Percentiles rank a stretch among this genome's conserved stretches.
Conservation (phyloP, 2,113 vertebrate genomes). For the Delphinus delphis region DNA sequence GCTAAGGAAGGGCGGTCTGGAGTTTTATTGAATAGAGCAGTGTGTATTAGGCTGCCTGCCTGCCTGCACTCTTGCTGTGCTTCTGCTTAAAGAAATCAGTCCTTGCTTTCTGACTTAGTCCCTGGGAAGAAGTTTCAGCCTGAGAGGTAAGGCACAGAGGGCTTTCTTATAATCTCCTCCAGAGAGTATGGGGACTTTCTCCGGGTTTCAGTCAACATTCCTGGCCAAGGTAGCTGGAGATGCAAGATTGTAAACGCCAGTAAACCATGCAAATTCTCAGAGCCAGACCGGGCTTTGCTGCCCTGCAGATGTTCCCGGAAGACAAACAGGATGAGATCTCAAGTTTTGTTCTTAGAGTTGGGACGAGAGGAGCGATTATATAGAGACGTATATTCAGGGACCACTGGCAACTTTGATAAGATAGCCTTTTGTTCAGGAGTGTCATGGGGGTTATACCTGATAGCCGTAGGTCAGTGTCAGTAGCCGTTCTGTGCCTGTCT, state of each 20-base stretch:
- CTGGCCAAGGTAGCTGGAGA: background rate
- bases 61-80: slow-evolving; percentile 71
- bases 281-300: background rate
- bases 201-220: background rate
- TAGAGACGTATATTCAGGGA: background rate
- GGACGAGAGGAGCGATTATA: background rate
- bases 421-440: slow-evolving; percentile 46
- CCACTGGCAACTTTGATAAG: background rate
- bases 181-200: slow-evolving; percentile 35
- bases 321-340: slow-evolving; percentile 11
- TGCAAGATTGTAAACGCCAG: background rate
- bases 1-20: slow-evolving; percentile 84
- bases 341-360: background rate
- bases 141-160: slow-evolving; percentile 81
- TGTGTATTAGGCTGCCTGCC: slow-evolving; percentile 79
- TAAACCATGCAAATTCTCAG: background rate
- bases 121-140: slow-evolving; percentile 71
- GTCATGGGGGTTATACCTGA: background rate
- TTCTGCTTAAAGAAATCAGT: slow-evolving; percentile 76
- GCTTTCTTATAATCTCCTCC: background rate
- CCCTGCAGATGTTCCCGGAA: slow-evolving; percentile 54
- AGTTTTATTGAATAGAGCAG: slow-evolving; percentile 86
- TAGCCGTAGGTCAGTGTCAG: background rate
- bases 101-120: slow-evolving; percentile 70
- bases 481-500: accelerated